Conservation (phyloP, 2,113 vertebrate species). For the Litocranius walleri region DNA sequence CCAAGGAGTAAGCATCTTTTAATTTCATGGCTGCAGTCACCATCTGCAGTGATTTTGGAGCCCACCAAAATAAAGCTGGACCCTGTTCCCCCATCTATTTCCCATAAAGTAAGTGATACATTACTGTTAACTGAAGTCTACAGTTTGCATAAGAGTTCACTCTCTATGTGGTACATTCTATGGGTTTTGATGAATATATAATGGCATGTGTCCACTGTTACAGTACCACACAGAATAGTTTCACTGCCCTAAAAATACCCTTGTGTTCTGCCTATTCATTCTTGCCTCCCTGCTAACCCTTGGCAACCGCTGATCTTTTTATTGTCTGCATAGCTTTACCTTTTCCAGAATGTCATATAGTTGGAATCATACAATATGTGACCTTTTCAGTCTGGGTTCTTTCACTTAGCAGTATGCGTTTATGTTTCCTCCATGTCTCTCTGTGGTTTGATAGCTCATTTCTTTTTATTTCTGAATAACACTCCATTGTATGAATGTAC, state of each 20-base stretch:
- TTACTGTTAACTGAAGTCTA: not conserved
- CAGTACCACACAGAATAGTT: not conserved
- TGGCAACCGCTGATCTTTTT: not conserved
- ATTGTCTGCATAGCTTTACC: not conserved
- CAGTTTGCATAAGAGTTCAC: not conserved
- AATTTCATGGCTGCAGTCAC: too few species aligned
- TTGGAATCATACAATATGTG: not conserved
- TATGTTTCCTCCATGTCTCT: not conserved
- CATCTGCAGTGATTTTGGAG: too few species aligned
- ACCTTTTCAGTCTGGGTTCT: not conserved
- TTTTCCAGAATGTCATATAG: not conserved
- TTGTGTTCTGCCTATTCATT: not conserved
- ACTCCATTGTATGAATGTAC: not conserved
- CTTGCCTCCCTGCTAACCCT: not conserved
- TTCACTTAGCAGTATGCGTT: not conserved
- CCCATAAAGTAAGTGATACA: not conserved
- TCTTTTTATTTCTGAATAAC: not conserved
- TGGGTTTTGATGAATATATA: not conserved
- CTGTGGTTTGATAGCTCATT: not conserved
- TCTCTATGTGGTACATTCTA: not conserved
- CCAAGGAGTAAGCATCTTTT: too few species aligned
- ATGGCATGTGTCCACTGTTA: not conserved
- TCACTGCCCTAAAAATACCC: not conserved
- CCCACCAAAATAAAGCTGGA: too few species aligned
- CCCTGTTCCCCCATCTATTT: too few species aligned